phyloP scores from a whole-genome alignment of 2,888 invertebrate species.

The Ectemnius lituratus region DNA sequence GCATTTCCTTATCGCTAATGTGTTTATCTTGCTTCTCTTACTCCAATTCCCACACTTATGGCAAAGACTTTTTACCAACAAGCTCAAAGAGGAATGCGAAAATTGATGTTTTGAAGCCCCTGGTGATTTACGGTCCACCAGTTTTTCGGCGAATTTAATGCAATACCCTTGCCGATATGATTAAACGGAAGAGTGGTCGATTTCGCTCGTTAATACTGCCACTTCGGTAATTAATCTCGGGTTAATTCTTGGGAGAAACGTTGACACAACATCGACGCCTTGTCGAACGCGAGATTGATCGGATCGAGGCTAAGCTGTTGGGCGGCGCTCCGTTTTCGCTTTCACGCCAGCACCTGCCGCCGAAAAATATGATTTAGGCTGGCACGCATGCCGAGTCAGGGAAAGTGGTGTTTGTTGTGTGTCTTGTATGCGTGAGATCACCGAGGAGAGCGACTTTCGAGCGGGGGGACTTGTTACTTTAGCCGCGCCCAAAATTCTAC shows the following conservation, averaged over 20 bases:
- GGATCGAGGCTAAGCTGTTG: background rate
- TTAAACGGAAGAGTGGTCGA: too few species aligned
- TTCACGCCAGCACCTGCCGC: conserved; percentile 20
- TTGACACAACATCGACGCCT: background rate
- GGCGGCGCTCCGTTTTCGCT: background rate
- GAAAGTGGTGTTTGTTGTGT: conserved; percentile 47
- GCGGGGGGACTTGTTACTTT: conserved; percentile 27
- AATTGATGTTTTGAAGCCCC: too few species aligned
- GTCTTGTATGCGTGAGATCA: conserved; percentile 33
- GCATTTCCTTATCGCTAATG: conserved; percentile 7
- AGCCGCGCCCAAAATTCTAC: conserved; percentile 37
- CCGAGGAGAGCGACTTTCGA: conserved; percentile 48
- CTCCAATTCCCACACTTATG: too few species aligned
- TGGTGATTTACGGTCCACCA: too few species aligned
- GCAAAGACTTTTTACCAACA: too few species aligned
- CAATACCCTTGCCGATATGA: too few species aligned
- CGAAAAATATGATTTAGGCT: conserved; percentile 30
- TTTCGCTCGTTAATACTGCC: too few species aligned
- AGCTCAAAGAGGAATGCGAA: too few species aligned
- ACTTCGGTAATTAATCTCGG: too few species aligned
- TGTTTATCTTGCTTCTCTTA: background rate
- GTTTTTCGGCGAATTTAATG: too few species aligned
- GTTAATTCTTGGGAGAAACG: background rate
- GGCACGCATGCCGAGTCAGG: background rate
- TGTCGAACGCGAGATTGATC: background rate